A percentile compares a stretch with the other conserved stretches of the same genome.
These are phyloP conservation scores for Blastobasis lacticolella DNA, from an alignment of 2,888 invertebrate species.

Conservation along the genomic window DNA sequence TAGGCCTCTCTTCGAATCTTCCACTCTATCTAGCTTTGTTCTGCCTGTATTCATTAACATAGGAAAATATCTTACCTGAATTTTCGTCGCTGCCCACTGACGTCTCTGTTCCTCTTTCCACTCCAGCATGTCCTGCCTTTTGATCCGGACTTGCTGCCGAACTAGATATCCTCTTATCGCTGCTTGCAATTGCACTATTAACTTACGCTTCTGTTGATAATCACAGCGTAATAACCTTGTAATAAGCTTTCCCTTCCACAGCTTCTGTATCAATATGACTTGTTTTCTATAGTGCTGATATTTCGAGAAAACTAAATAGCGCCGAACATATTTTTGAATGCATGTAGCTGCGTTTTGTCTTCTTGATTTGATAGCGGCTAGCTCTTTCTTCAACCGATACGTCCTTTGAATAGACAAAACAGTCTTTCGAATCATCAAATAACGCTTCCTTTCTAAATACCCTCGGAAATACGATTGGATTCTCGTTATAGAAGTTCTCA, in stretches of 20 bases:
- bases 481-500: conserved; percentile 20
- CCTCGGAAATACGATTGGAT: conserved; percentile 37
- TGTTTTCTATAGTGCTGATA: conserved; percentile 36
- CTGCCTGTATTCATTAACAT: background rate
- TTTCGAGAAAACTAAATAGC: conserved; percentile 36
- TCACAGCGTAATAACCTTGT: conserved; percentile 47
- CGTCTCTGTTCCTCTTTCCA: conserved; percentile 48
- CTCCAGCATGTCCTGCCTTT: conserved; percentile 54
- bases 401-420: conserved; percentile 45
- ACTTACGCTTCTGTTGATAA: conserved; percentile 38
- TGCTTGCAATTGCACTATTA: conserved; percentile 53
- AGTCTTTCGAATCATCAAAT: conserved; percentile 30
- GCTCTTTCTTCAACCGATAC: conserved; percentile 41
- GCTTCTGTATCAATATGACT: conserved; percentile 43
- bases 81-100: conserved; percentile 74
- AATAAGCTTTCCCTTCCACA: conserved; percentile 54
- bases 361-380: conserved; percentile 23
- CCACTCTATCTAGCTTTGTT: no score
- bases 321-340: conserved; percentile 47
- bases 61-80: conserved; percentile 66
- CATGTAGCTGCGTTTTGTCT: conserved; percentile 36
- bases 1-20: no score
- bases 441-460: conserved; percentile 39
- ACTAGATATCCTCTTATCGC: conserved; percentile 63
- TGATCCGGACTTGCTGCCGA: conserved; percentile 54